Evolutionary conservation across 2,888 invertebrate genomes (phyloP).

Genomic region (Amiota minor): DNA sequence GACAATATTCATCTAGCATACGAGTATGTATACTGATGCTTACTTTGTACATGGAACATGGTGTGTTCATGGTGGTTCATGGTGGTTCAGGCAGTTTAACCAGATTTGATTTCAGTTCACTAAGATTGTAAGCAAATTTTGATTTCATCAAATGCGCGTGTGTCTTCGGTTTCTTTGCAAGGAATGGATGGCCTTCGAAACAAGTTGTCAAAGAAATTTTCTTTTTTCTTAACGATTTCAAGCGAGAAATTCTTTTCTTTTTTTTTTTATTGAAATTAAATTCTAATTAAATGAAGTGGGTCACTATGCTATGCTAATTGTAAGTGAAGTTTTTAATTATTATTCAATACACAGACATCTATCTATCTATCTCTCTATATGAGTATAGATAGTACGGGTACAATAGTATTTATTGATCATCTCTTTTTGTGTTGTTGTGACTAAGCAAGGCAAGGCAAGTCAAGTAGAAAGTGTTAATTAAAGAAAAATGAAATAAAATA

Average conservation of each 20-base stretch:
- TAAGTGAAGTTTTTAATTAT: conserved; percentile 51
- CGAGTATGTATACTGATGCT: no score
- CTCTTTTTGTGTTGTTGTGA: not conserved
- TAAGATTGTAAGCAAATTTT: no score
- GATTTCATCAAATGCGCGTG: no score
- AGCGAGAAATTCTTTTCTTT: not conserved
- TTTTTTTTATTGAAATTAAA: conserved; percentile 36
- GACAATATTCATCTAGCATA: conserved; percentile 33
- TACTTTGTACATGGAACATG: no score
- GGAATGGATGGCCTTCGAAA: no score
- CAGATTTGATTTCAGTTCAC: no score
- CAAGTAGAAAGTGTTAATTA: conserved; percentile 62
- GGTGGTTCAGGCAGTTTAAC: no score
- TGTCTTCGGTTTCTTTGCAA: no score
- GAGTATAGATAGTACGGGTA: no score
- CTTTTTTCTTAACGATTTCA: no score
- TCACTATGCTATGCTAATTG: conserved; percentile 59
- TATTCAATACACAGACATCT: conserved; percentile 54
- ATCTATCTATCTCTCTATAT: not conserved
- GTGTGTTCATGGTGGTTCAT: no score
- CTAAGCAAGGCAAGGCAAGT: conserved; percentile 32
- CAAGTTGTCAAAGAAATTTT: no score
- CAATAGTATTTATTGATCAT: conserved; percentile 2
- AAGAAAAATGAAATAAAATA: conserved; percentile 43
- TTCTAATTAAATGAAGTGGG: conserved; percentile 52